phyloP scores from a whole-genome alignment of 2,113 vertebrate genomes.

The Sturnus vulgaris region DNA sequence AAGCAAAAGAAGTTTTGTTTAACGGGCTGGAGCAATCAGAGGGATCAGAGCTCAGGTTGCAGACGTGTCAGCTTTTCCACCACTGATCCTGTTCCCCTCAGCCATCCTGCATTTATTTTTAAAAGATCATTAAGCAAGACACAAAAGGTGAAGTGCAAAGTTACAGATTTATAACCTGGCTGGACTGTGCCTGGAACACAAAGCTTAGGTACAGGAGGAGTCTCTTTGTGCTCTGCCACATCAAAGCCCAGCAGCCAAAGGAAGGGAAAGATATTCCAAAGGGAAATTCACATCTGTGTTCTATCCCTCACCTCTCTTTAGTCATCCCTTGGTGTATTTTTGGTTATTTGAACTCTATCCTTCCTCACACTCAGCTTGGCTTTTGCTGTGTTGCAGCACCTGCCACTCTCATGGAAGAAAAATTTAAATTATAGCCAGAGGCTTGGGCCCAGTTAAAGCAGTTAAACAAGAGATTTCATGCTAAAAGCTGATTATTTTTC shows the following conservation, averaged over 20 bases:
- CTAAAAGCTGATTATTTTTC: not conserved
- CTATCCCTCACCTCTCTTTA: not conserved
- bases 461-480: not conserved
- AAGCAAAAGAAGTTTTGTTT: slow-evolving; percentile 21
- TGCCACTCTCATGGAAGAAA: not conserved
- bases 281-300: not conserved
- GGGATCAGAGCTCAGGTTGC: slow-evolving; percentile 35
- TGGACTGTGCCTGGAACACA: not conserved
- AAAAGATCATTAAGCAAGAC: slow-evolving; percentile 29
- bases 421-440: not conserved
- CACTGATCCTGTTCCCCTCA: not conserved
- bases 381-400: not conserved
- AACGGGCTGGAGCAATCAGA: not conserved
- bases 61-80: slow-evolving; percentile 48
- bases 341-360: not conserved
- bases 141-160: slow-evolving; percentile 41
- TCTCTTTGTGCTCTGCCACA: not conserved
- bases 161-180: slow-evolving; percentile 46
- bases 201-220: not conserved
- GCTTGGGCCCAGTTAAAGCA: not conserved
- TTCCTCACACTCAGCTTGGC: not conserved
- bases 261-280: not conserved
- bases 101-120: slow-evolving; percentile 10
- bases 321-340: not conserved
- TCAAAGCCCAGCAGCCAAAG: not conserved